Evolutionary conservation across 2,888 invertebrate genomes (phyloP).

Genomic region (Sinelater perroti): DNA sequence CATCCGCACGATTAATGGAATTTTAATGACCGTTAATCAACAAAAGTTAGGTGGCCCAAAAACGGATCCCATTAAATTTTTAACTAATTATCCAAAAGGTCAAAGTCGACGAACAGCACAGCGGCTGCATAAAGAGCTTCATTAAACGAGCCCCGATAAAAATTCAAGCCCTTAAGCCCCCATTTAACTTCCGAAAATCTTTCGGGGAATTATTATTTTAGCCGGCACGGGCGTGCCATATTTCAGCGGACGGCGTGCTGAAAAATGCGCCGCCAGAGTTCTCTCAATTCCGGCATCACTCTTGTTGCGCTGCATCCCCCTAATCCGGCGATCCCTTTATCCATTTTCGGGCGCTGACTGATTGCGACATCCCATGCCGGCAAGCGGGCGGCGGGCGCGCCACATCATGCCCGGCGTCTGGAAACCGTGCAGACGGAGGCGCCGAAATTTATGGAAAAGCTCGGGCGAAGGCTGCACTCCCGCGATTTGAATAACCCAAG

Average conservation of each 20-base stretch:
- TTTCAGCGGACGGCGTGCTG: neutral
- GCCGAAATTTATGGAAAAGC: conserved; percentile 15
- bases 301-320: neutral
- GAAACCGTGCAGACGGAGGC: neutral
- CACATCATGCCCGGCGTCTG: conserved; percentile 5
- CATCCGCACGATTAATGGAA: too few relatives aligned
- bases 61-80: too few relatives aligned
- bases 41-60: too few relatives aligned
- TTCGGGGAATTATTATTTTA: conserved; percentile 6
- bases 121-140: too few relatives aligned
- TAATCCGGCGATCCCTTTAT: neutral
- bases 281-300: conserved; percentile 3
- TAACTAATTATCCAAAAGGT: too few relatives aligned
- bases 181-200: neutral
- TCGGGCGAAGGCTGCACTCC: neutral
- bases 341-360: conserved; percentile 6
- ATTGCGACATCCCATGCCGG: conserved; percentile 21
- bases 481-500: conserved; percentile 25
- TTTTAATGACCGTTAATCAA: too few relatives aligned
- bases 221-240: neutral
- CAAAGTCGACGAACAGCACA: too few relatives aligned
- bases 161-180: conserved; percentile 1
- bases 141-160: neutral
- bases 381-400: conserved; percentile 20
- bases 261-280: neutral